These are phyloP conservation scores for Pseudochirops corinnae DNA, from an alignment of 2,797 vertebrate genomes.

Conservation along the genomic window DNA sequence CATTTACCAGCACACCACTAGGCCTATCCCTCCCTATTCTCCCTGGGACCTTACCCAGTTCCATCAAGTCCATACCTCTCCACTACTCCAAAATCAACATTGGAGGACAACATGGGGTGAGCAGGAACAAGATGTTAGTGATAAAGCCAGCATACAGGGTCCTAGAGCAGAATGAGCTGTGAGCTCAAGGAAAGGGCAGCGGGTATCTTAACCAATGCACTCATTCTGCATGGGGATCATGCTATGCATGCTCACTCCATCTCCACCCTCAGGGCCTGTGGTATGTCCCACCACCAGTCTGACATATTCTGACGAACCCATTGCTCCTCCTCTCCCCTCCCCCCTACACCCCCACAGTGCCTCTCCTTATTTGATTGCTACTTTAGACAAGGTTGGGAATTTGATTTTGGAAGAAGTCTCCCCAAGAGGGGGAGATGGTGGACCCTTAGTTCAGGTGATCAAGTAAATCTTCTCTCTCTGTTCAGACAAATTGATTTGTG, in stretches of 20 bases:
- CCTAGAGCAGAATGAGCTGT: constrained; percentile 14
- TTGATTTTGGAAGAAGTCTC: constrained; percentile 51
- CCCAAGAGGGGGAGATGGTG: constrained; percentile 10
- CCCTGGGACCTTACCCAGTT: background rate
- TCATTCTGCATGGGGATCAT: constrained; percentile 74
- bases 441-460: constrained; percentile 26
- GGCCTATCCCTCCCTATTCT: constrained; percentile 5
- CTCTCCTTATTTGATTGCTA: constrained; percentile 31
- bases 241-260: constrained; percentile 71
- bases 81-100: background rate
- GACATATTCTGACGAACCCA: background rate
- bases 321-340: constrained; percentile 26
- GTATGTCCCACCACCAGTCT: background rate
- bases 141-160: background rate
- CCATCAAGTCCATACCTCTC: background rate
- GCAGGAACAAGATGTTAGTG: background rate
- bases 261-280: constrained; percentile 37
- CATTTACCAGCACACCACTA: background rate
- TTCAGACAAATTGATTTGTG: constrained; percentile 74
- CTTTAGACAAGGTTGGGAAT: constrained; percentile 25
- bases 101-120: background rate
- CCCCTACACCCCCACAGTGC: background rate
- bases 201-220: background rate
- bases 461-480: constrained; percentile 17
- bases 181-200: background rate